Percentiles rank a stretch among this genome's conserved stretches.
phyloP scores from a whole-genome alignment of 2,797 vertebrate species.

The Urophycis tenuis region DNA sequence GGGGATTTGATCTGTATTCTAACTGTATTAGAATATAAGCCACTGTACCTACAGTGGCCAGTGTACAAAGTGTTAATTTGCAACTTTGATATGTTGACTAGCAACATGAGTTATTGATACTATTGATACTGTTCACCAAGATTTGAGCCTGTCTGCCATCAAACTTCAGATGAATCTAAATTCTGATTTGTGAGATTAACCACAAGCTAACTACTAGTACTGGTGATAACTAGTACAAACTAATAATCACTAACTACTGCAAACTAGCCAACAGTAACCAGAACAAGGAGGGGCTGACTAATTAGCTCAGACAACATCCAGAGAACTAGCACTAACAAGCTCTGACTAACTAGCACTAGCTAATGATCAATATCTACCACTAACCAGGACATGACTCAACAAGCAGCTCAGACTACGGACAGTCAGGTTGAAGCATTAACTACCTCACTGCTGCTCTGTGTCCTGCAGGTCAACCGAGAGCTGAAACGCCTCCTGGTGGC shows the following conservation, averaged over 20 bases:
- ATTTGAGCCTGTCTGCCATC: too few relatives aligned
- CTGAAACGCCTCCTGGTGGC: constrained; percentile 94
- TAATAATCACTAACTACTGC: neutral
- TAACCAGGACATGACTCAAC: neutral
- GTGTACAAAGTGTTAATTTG: too few relatives aligned
- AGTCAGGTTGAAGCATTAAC: neutral
- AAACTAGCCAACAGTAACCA: constrained; percentile 50
- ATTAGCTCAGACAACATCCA: constrained; percentile 90
- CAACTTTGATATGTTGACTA: too few relatives aligned
- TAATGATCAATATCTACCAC: too few relatives aligned
- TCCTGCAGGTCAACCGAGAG: constrained; percentile 86
- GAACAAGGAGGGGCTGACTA: constrained; percentile 93
- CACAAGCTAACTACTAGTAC: neutral
- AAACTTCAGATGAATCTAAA: too few relatives aligned
- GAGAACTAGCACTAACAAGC: constrained; percentile 65
- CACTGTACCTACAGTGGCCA: too few relatives aligned
- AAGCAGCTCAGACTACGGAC: too few relatives aligned
- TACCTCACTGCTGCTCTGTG: neutral
- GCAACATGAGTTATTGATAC: too few relatives aligned
- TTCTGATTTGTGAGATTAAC: neutral
- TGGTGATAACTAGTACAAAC: neutral
- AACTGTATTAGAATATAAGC: too few relatives aligned
- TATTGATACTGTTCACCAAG: too few relatives aligned
- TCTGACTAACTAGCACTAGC: neutral
- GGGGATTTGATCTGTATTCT: too few relatives aligned